Base-by-base conservation (phyloP, 2,888 invertebrate genomes). In the Pristionchus maxplancki region DNA sequence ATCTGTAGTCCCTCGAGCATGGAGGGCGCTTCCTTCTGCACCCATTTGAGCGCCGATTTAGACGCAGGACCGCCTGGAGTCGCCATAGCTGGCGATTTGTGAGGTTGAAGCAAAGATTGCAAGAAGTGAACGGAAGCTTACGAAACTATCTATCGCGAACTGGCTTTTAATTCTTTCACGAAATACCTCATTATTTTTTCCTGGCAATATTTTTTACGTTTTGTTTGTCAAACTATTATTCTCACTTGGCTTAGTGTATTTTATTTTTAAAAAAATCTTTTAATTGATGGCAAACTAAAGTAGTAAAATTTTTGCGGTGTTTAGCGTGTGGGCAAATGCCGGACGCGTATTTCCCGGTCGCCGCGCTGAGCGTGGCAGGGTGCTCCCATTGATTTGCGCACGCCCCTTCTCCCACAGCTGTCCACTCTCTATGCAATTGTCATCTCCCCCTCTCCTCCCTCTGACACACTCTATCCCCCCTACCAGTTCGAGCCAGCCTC, bases 1-100 rank as follows among this genome's bases (percentile, higher is more conserved):
- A 92, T 90, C 24, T 89, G 88, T 28, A 91, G 44, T 83, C 91
- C 91, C 58, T 91, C 90, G n/a, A 89, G 85, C 40, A 92, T 91
- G 13, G 92, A 91, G 8, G 89, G 89, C 9, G 89, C 83, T 81
- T 92, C 92, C 62, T 91, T 89, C 88, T 91, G 90, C 40, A 89
- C 89, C 91, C 91, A 92, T 87, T 90, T 88, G 24, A 91, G 84
- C 0, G 91, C 90, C 3, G 92, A 89, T 28, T 48, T 74, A 1
- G 88, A 53, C 37, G 78, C 88, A 17, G 78, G 78, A 28, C 78
- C 78, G 8, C 78, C 78, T 34, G 78, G 28, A 78, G n/a, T 48
- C 78, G 78, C 78, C 78, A 78, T 78, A 24, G 15, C 53, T 64
- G 88, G 34, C 17, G 67, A 48, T n/a, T 15, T 31, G 24, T 4